Conservation (phyloP, 2,797 vertebrate species). For the Lagorchestes hirsutus region DNA sequence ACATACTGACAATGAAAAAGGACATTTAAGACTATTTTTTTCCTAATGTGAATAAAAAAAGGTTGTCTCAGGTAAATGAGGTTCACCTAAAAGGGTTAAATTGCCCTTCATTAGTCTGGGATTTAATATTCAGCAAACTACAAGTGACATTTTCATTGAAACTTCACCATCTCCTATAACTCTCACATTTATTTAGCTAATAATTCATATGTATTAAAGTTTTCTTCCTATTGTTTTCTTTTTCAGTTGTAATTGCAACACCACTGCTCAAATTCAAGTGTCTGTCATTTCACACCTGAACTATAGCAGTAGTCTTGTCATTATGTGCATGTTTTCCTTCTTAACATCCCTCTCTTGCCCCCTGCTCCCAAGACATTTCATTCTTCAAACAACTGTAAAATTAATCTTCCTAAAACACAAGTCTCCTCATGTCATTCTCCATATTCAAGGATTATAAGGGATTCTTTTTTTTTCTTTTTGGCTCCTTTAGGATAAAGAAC, state of each 20-base stretch:
- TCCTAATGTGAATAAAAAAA: neutral
- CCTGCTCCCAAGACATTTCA: neutral
- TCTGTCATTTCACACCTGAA: neutral
- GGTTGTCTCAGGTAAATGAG: neutral
- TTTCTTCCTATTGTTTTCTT: neutral
- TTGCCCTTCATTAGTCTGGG: neutral
- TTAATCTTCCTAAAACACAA: neutral
- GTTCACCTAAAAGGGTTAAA: neutral
- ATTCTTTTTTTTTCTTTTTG: neutral
- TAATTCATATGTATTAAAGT: neutral
- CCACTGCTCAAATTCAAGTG: neutral
- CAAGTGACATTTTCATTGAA: neutral
- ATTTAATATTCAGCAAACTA: neutral
- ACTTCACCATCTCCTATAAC: neutral
- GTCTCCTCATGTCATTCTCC: neutral
- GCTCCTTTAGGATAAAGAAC: neutral
- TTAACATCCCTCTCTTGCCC: neutral
- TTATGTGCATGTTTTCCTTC: neutral
- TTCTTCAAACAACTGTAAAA: neutral
- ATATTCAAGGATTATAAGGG: neutral
- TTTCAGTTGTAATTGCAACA: neutral
- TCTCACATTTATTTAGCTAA: neutral
- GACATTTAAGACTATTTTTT: neutral
- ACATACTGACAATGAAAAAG: neutral
- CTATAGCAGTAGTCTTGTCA: neutral